phyloP scores from a whole-genome alignment of 1,140 invertebrate species.

The Holotrichia oblita region DNA sequence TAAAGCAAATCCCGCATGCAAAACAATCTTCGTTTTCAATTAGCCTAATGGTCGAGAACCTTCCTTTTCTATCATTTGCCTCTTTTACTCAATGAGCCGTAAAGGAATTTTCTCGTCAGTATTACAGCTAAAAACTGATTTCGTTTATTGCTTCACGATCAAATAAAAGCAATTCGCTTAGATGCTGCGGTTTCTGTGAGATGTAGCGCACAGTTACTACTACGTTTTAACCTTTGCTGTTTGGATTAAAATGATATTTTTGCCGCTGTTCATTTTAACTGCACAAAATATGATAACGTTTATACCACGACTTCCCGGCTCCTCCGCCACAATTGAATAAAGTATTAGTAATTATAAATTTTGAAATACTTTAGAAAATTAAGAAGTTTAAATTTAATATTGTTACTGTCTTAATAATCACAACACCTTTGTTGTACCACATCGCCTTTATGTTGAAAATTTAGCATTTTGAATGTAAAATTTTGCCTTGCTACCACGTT shows the following conservation, averaged over 20 bases:
- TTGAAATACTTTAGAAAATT: no score
- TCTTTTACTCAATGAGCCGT: not conserved
- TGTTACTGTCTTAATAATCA: no score
- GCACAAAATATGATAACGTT: not conserved
- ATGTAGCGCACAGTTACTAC: no score
- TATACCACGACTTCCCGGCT: no score
- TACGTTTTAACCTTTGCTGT: no score
- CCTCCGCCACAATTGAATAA: no score
- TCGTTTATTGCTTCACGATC: not conserved
- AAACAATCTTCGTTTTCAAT: not conserved
- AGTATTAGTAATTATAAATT: no score
- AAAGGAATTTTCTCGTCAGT: not conserved
- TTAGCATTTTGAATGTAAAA: no score
- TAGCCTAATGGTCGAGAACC: not conserved
- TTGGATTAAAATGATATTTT: not conserved
- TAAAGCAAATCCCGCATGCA: not conserved
- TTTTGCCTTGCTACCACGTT: no score
- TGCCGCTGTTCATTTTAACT: not conserved
- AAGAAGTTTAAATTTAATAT: no score
- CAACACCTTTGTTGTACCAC: no score
- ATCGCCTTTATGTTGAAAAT: no score
- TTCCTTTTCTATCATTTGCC: not conserved
- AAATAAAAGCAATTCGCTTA: not conserved
- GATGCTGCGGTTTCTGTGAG: not conserved
- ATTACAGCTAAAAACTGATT: not conserved